Evolutionary conservation across 2,797 vertebrate genomes (phyloP), one percentile per base, ranked within the genome.

Genomic region (Aplochiton taeniatus): DNA sequence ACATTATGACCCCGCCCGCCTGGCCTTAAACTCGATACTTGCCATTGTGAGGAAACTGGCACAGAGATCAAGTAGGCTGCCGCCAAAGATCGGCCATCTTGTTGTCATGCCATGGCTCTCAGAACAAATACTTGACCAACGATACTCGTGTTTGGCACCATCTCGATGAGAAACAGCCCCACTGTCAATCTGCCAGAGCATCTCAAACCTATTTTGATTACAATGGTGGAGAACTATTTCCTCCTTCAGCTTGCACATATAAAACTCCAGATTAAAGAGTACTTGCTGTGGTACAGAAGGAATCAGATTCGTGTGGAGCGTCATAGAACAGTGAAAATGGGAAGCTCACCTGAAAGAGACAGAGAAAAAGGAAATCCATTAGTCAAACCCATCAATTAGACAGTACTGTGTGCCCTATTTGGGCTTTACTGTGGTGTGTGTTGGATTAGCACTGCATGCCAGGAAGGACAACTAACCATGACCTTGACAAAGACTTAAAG

Each of bases 341-440:
- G 20, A 48, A 71, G 89, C 91, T 92, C 85, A 93, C 91, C 91
- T 93, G 81, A 76, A 17, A 76, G 61, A 90, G 59, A 80, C 8
- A 85, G 9, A 86, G 45, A 83, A 2, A 61, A 4, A 14, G 6
- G 3, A 8, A 5, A 19, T 85, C 54, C 86, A 63, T 58, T 19
- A 12, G 12, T 64, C 47, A n/a, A 8, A 12, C 48, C 8, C 31
- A 16, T 50, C 2, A 20, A 18, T 44, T 52, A 9, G 31, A 42
- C n/a, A 12, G 19, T 16, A 53, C 48, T 44, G 9, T 20, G 11
- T 6, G 8, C n/a, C 18, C 6, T 11, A 12, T 6, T n/a, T 17
- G 43, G 47, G 1, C 4, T 16, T 4, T n/a, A n/a, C 18, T 42
- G 53, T 46, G 16, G 63, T 60, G 46, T 73, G 73, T 61, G 10